Evolutionary conservation across 2,113 vertebrate genomes (phyloP), one percentile per base, ranked within the genome.

Genomic region (Passer montanus): DNA sequence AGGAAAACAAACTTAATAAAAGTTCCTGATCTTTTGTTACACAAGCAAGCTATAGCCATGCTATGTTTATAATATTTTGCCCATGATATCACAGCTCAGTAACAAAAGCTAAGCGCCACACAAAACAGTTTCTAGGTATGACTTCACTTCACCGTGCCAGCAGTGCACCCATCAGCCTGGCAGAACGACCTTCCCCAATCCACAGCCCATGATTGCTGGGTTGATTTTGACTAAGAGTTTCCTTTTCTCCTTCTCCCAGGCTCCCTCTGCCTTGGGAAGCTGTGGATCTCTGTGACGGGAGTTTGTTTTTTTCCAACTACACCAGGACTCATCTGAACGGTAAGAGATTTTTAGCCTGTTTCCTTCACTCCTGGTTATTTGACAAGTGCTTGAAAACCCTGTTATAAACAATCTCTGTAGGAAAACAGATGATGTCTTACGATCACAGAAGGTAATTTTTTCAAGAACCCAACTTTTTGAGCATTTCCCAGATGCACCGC

Each of bases 1-100:
- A 98, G 98, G 97, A 98, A 99, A 99, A 99, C 98, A 99, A 98
- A 98, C 98, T 96, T 97, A 97, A 97, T 97, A 98, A 97, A 98
- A 98, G 98, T 98, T 97, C 97, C 98, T 91, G 96, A 98, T 98
- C 97, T 98, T 96, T 97, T 97, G 97, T 98, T 98, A 98, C 98
- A 98, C 93, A 96, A 97, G 95, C 98, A 97, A 98, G 93, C 97
- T 95, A 97, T 95, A 97, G 96, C 91, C 87, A 94, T 86, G 98
- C 94, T 97, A 97, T 98, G 98, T 98, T 99, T 98, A 99, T 98
- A 98, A 98, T 98, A 98, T 98, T 98, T 98, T 98, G 98, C 97
- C 97, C 97, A 97, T 98, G 98, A 98, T 98, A 98, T 99, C 99
- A 99, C 98, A 98, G 98, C 98, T 97, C 93, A 95, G 98, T 97